Base-by-base conservation (phyloP, 2,113 vertebrate species). In the Panthera leo region DNA sequence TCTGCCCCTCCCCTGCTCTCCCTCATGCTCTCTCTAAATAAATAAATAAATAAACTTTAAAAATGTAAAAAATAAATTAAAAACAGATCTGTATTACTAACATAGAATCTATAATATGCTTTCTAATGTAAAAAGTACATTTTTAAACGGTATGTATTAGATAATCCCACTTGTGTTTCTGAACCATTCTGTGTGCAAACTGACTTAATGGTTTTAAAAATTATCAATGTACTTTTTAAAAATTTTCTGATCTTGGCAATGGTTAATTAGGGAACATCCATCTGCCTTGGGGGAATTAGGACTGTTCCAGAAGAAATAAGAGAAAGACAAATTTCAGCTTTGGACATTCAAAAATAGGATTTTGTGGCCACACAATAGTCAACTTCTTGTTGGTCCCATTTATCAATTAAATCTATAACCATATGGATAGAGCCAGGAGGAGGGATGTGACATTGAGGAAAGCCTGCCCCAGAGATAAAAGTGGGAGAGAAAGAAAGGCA, bases 161-260 rank as follows among this genome's bases (percentile, higher is more conserved):
- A 58, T 48, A 48, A 36, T 51, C 11, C 27, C 48, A 42, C 39
- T 25, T 71, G 10, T 73, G 48, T 48, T 84, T 71, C 55, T 39
- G 42, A 25, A 84, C 39, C 61, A n/a, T 4, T 71, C 53, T 48
- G 7, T 86, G 51, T 91, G 55, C 53, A 83, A 95, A 84, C 65
- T 63, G 63, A 19, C 19, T 95, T 91, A 29, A 8, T n/a, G 63
- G 89, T 84, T 83, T 83, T 78, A 25, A 87, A 95, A 94, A 67
- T 61, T 51, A 70, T 34, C 67, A 45, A 79, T 27, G 34, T 87
- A 5, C 39, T 91, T 68, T 83, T 65, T 23, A 63, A 36, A 61
- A n/a, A 11, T 34, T 23, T 95, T 96, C 86, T 84, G 53, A 39
- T 89, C 61, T 89, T 95, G 80, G 27, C 55, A 48, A 63, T 36